These are phyloP conservation scores for Actinernus sp. DNA, from an alignment of 92 coral and sea anemone species.

Conservation along the genomic window DNA sequence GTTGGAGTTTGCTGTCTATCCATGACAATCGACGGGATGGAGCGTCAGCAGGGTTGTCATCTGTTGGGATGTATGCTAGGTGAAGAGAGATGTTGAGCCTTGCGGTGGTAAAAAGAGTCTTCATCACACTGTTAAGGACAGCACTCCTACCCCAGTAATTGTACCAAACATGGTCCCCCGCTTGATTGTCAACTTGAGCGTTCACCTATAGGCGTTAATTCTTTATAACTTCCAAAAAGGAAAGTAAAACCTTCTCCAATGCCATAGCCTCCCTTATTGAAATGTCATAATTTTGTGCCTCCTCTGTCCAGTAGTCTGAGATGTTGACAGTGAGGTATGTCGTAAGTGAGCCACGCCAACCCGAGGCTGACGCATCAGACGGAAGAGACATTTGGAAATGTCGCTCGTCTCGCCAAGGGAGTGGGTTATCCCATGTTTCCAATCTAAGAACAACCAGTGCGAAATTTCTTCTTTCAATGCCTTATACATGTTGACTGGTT, in stretches of 20 bases:
- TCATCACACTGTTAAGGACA: slow-evolving; percentile 8
- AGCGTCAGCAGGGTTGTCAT: too few species aligned
- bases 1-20: slow-evolving; percentile 1
- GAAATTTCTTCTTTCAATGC: slow-evolving; percentile 2
- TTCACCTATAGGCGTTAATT: slow-evolving; percentile 25
- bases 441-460: slow-evolving; percentile 13
- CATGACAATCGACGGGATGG: too few species aligned
- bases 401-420: too few species aligned
- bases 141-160: slow-evolving; percentile 32
- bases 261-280: slow-evolving; percentile 28
- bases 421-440: slow-evolving; percentile 13
- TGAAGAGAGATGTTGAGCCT: slow-evolving; percentile 15
- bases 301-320: slow-evolving; percentile 31
- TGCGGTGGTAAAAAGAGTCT: neutral
- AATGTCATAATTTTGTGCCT: neutral
- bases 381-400: too few species aligned
- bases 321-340: neutral
- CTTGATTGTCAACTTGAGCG: slow-evolving; percentile 27
- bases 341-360: too few species aligned
- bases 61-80: too few species aligned
- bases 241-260: neutral
- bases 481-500: neutral
- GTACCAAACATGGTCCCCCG: slow-evolving; percentile 19
- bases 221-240: neutral
- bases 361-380: too few species aligned